Evolutionary conservation across 2,797 vertebrate species (phyloP).

Genomic region (Gorsachius magnificus): DNA sequence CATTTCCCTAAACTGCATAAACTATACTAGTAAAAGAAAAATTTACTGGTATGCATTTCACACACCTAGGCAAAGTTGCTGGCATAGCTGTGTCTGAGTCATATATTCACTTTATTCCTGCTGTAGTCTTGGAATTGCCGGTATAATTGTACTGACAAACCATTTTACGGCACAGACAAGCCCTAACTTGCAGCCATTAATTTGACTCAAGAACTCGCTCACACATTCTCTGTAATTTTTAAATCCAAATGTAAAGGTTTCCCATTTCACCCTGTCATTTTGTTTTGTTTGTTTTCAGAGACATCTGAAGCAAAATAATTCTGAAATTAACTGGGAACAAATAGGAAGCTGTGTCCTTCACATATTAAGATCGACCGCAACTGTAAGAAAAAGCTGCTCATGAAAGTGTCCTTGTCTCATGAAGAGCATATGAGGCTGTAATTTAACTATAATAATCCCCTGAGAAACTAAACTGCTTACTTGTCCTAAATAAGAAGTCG

Average conservation of each 20-base stretch:
- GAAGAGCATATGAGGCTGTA: conserved; percentile 10
- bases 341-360: not conserved
- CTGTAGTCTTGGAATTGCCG: not conserved
- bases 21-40: not conserved
- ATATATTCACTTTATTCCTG: not conserved
- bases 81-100: not conserved
- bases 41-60: not conserved
- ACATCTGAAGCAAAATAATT: conserved; percentile 56
- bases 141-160: conserved; percentile 14
- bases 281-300: conserved; percentile 65
- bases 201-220: not conserved
- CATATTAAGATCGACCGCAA: not conserved
- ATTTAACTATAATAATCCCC: conserved; percentile 15
- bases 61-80: not conserved
- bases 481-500: conserved; percentile 30
- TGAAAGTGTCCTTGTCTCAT: not conserved
- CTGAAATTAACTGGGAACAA: conserved; percentile 23
- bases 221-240: not conserved
- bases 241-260: not conserved
- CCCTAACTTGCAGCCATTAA: not conserved
- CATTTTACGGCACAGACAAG: not conserved
- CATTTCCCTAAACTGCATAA: not conserved
- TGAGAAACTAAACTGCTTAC: conserved; percentile 10
- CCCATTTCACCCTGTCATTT: not conserved
- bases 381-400: conserved; percentile 26